These are phyloP conservation scores for Atherinomorus stipes DNA, from an alignment of 2,113 vertebrate species.

Conservation along the genomic window DNA sequence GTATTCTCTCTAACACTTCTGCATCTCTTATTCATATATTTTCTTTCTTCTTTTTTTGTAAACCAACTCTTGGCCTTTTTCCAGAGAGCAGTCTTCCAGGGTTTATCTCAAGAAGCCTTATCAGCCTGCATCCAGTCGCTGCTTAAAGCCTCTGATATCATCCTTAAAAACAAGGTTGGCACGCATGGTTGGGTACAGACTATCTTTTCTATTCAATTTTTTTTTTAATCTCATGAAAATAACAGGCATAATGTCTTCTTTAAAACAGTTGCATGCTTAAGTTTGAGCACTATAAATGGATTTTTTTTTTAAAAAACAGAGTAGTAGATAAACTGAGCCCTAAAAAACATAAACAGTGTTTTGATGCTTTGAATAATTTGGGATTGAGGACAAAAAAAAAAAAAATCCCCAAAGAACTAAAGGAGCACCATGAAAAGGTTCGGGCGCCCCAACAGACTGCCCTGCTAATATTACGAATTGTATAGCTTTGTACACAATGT, in stretches of 20 bases:
- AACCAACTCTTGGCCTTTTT: constrained; percentile 59
- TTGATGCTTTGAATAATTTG: background rate
- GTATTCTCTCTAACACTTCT: background rate
- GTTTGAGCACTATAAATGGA: background rate
- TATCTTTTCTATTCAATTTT: constrained; percentile 13
- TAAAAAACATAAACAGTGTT: background rate
- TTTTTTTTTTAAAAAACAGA: background rate
- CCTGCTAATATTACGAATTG: background rate
- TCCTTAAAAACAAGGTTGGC: constrained; percentile 97
- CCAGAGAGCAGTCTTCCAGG: constrained; percentile 97
- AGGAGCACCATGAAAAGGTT: no score
- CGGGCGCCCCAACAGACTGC: no score
- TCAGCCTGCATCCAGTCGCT: constrained; percentile 97
- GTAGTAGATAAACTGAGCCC: background rate
- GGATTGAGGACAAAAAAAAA: no score
- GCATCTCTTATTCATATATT: constrained; percentile 22
- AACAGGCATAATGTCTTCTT: constrained; percentile 22
- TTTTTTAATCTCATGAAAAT: constrained; percentile 24
- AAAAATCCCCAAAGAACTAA: no score
- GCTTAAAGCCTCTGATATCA: constrained; percentile 92
- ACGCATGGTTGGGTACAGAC: constrained; percentile 1
- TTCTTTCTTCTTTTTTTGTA: constrained; percentile 2
- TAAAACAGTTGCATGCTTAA: background rate
- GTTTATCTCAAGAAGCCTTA: constrained; percentile 96
- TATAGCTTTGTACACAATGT: background rate